Evolutionary conservation across 2,797 vertebrate species (phyloP).

Genomic region (Phalanger gymnotis): DNA sequence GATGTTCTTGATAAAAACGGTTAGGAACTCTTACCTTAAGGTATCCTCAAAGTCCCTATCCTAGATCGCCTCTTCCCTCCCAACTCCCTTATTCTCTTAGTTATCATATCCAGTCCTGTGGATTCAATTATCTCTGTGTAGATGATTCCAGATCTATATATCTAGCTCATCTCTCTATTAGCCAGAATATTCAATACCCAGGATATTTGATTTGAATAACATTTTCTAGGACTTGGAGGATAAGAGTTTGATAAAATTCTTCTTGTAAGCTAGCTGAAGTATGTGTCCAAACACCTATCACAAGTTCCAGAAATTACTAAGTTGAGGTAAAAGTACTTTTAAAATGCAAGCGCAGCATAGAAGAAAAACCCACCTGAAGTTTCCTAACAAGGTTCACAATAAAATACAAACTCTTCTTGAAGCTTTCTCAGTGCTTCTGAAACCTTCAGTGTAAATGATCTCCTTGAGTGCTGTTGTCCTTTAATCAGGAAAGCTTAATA

Average conservation of each 20-base stretch:
- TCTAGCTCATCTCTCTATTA: neutral
- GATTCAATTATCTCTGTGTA: neutral
- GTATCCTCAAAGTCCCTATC: neutral
- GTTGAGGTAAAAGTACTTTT: constrained; percentile 15
- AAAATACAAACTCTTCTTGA: constrained; percentile 56
- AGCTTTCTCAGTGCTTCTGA: constrained; percentile 38
- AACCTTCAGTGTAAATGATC: constrained; percentile 41
- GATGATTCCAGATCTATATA: neutral
- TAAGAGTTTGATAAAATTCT: neutral
- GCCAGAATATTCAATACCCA: neutral
- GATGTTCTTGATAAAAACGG: neutral
- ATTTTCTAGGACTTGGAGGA: neutral
- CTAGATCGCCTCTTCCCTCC: neutral
- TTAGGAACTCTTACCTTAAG: neutral
- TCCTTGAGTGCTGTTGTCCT: constrained; percentile 47
- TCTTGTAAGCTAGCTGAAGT: neutral
- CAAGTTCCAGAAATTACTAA: neutral
- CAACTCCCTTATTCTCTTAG: neutral
- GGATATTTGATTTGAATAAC: neutral
- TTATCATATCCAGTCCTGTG: neutral
- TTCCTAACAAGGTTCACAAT: constrained; percentile 49
- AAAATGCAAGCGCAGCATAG: constrained; percentile 13
- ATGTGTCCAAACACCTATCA: neutral
- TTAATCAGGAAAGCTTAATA: constrained; percentile 62
- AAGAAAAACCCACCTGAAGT: constrained; percentile 10